phyloP scores from a whole-genome alignment of 2,888 invertebrate species.

The Anthophora plumipes region DNA sequence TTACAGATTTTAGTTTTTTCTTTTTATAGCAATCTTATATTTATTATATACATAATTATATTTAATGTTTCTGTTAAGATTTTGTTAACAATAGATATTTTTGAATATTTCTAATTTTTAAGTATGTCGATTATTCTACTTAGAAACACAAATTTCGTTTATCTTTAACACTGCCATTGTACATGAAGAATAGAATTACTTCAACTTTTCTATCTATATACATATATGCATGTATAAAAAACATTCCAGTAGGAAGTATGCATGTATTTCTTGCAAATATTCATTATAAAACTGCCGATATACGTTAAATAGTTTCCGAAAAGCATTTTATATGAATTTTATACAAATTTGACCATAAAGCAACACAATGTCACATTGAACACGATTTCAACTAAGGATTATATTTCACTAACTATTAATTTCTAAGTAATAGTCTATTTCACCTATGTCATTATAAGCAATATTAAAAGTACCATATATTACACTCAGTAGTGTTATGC shows the following conservation, averaged over 20 bases:
- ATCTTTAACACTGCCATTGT: conserved; percentile 50
- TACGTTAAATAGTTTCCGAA: conserved; percentile 41
- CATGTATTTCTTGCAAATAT: conserved; percentile 50
- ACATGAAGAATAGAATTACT: conserved; percentile 40
- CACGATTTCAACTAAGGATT: conserved; percentile 29
- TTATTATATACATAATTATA: conserved; percentile 10
- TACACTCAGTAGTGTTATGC: conserved; percentile 26
- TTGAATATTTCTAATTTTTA: background rate
- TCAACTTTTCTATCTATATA: conserved; percentile 42
- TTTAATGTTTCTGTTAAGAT: background rate
- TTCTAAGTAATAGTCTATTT: conserved; percentile 43
- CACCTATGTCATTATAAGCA: conserved; percentile 40
- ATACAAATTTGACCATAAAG: conserved; percentile 47
- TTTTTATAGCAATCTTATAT: conserved; percentile 23
- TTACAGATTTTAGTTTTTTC: conserved; percentile 5
- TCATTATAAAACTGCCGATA: conserved; percentile 47
- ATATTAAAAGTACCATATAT: conserved; percentile 47
- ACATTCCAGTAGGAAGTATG: conserved; percentile 38
- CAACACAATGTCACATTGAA: conserved; percentile 45
- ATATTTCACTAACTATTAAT: conserved; percentile 30
- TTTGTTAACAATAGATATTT: background rate
- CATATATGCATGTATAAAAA: conserved; percentile 38
- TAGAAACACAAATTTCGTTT: conserved; percentile 14
- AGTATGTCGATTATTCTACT: conserved; percentile 6
- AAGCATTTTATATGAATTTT: conserved; percentile 67